A percentile compares a stretch with the other conserved stretches of the same genome.
Evolutionary conservation across 2,888 invertebrate species (phyloP).

Genomic region (Andrena marginata): DNA sequence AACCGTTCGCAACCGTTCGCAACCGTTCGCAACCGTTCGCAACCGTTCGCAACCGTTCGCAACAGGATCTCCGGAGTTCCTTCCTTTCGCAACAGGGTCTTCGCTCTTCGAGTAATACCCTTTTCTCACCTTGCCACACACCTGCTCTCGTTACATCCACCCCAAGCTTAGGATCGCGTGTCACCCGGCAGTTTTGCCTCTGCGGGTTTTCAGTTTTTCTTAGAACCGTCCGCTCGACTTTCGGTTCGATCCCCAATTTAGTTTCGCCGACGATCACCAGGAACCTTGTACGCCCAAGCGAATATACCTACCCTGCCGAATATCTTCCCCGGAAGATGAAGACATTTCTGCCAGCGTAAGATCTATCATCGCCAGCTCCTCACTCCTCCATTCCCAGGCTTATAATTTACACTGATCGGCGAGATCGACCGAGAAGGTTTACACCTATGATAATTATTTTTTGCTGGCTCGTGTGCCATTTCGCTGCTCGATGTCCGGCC

Average conservation of each 20-base stretch:
- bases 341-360: no score
- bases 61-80: constrained; percentile 56
- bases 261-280: no score
- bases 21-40: no score
- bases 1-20: constrained; percentile 52
- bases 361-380: no score
- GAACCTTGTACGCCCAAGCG: no score
- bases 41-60: constrained; percentile 53
- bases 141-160: constrained; percentile 39
- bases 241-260: neutral
- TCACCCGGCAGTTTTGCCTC: neutral
- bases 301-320: no score
- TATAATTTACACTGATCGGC: neutral
- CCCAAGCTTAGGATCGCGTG: constrained; percentile 2
- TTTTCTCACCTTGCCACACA: constrained; percentile 51
- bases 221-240: neutral
- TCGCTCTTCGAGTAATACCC: constrained; percentile 39
- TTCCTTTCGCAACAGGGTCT: constrained; percentile 34
- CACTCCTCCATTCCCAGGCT: no score
- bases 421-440: neutral
- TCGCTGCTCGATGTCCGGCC: neutral
- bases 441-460: neutral
- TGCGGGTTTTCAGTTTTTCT: neutral
- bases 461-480: neutral
- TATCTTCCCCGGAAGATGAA: no score